These are phyloP conservation scores for Desmophyllum pertusum DNA, from an alignment of 92 coral and sea anemone genomes.

Conservation along the genomic window DNA sequence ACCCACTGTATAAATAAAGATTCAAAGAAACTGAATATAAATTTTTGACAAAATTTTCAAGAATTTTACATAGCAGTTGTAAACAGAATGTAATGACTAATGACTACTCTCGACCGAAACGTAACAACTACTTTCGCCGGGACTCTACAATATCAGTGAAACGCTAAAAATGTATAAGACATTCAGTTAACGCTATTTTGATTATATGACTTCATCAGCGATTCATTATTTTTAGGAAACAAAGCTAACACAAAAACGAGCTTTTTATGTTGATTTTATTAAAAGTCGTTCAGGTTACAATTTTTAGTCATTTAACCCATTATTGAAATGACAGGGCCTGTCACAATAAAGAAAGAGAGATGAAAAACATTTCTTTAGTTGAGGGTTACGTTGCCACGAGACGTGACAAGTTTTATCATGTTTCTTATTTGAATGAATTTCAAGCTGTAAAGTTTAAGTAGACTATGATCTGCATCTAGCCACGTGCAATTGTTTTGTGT, in stretches of 20 bases:
- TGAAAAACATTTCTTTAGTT: background rate
- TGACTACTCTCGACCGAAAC: too few species aligned
- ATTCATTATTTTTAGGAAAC: background rate
- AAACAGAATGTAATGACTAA: too few species aligned
- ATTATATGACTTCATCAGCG: too few species aligned
- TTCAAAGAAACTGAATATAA: too few species aligned
- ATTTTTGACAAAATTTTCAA: background rate
- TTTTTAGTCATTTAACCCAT: background rate
- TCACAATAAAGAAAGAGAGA: background rate
- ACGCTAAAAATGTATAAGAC: background rate
- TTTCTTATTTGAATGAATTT: background rate
- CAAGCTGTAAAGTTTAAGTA: background rate
- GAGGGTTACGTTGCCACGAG: background rate
- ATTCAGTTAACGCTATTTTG: background rate
- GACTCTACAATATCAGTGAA: too few species aligned
- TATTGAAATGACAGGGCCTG: background rate
- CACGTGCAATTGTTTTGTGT: slow-evolving; percentile 19
- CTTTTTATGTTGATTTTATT: background rate
- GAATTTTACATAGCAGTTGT: background rate
- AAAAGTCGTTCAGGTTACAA: background rate
- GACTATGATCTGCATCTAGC: background rate
- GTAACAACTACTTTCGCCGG: too few species aligned
- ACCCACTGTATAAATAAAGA: too few species aligned
- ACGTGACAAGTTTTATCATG: background rate
- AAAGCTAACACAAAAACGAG: background rate